Conservation (phyloP, 2,113 vertebrate species). For the Eira barbara region DNA sequence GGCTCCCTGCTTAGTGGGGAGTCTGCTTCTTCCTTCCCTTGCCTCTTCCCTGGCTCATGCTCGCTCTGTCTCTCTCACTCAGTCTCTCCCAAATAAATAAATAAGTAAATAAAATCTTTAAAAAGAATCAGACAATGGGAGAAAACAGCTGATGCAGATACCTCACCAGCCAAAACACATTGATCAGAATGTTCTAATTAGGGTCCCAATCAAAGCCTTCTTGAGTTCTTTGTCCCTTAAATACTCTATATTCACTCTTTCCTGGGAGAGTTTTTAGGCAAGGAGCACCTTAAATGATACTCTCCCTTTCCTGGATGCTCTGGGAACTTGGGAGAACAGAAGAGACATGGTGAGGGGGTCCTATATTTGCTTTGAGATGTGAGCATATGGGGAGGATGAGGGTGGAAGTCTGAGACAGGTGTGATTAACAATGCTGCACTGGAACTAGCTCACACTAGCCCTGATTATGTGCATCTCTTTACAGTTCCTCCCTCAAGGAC, state of each 20-base stretch:
- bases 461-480: background rate
- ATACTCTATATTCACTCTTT: background rate
- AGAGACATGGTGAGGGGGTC: background rate
- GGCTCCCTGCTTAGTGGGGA: no score
- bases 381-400: background rate
- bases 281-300: background rate
- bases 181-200: constrained; percentile 44
- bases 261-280: background rate
- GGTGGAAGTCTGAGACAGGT: background rate
- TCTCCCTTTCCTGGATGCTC: background rate
- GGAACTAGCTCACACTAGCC: background rate
- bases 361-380: background rate
- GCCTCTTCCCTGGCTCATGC: no score
- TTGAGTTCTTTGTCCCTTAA: background rate
- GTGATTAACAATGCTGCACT: background rate
- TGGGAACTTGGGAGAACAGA: background rate
- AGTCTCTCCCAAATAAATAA: no score
- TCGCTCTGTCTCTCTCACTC: no score
- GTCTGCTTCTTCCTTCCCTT: no score
- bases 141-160: background rate
- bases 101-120: no score
- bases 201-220: background rate
- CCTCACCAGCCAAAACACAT: constrained; percentile 13
- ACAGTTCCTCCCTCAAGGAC: background rate
- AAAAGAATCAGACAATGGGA: background rate